Percentiles rank a stretch among this genome's conserved stretches.
phyloP scores from a whole-genome alignment of 2,888 invertebrate species.

The Drosophila cyrtoloma region DNA sequence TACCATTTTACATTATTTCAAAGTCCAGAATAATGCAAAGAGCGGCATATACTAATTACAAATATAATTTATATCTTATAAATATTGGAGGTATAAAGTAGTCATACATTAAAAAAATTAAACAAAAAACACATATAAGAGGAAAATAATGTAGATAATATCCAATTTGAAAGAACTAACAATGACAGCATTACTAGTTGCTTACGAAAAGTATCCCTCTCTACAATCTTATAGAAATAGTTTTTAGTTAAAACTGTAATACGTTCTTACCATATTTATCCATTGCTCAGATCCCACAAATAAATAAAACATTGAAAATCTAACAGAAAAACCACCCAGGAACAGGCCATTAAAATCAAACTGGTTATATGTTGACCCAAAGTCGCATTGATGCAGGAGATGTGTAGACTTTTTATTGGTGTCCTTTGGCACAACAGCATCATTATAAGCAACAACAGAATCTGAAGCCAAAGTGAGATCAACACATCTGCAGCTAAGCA shows the following conservation, averaged over 20 bases:
- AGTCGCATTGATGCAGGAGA: conserved; percentile 32
- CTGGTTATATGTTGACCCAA: conserved; percentile 33
- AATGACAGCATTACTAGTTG: background rate
- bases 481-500: conserved; percentile 37
- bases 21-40: background rate
- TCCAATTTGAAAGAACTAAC: background rate
- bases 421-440: conserved; percentile 72
- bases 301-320: background rate
- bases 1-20: background rate
- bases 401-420: conserved; percentile 76
- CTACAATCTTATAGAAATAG: background rate
- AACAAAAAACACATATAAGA: too few species aligned
- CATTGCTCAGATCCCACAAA: background rate
- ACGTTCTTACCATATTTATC: background rate
- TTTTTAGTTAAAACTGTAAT: background rate
- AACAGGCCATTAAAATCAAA: conserved; percentile 31
- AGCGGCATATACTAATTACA: background rate
- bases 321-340: conserved; percentile 1
- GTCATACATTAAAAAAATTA: background rate
- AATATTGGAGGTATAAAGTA: background rate
- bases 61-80: background rate
- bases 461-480: conserved; percentile 30
- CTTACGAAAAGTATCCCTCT: background rate
- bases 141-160: background rate
- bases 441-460: conserved; percentile 24